Evolutionary conservation across 2,888 invertebrate genomes (phyloP).

Genomic region (Trissolcus brochymenae): DNA sequence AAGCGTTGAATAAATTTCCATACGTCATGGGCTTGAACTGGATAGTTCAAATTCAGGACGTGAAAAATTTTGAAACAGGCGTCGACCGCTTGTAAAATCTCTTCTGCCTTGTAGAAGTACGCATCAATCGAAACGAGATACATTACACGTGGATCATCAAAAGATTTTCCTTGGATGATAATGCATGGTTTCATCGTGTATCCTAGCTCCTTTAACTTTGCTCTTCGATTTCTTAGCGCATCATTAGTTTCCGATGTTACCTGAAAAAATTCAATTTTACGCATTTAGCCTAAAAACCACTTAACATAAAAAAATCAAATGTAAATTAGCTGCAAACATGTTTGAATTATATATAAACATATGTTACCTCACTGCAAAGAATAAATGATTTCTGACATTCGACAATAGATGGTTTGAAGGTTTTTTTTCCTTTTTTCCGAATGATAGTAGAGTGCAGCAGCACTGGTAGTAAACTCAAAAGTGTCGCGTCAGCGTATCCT

Average conservation of each 20-base stretch:
- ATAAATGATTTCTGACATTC: constrained; percentile 20
- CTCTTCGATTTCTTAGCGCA: not conserved
- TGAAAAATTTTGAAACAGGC: constrained; percentile 12
- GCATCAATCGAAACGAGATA: constrained; percentile 4
- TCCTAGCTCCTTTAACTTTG: not conserved
- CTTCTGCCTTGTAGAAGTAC: constrained; percentile 2
- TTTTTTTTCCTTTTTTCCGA: constrained; percentile 1
- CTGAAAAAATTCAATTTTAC: constrained; percentile 9
- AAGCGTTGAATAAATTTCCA: not conserved
- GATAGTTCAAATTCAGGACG: constrained; percentile 9
- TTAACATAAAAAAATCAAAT: too few relatives aligned
- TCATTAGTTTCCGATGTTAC: constrained; percentile 8
- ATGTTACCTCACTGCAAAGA: not conserved
- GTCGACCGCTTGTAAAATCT: constrained; percentile 4
- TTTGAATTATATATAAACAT: constrained; percentile 3
- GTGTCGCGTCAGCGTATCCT: not conserved
- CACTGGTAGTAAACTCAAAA: not conserved
- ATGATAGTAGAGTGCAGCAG: not conserved
- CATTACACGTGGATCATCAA: constrained; percentile 1
- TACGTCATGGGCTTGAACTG: not conserved
- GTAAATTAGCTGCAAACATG: too few relatives aligned
- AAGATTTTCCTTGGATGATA: constrained; percentile 5
- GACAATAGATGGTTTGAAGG: constrained; percentile 8
- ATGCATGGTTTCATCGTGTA: constrained; percentile 11
- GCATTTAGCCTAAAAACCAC: too few relatives aligned